Percentiles rank a stretch among this genome's conserved stretches.
Conservation (phyloP, 2,888 invertebrate genomes). For the Nezara viridula region DNA sequence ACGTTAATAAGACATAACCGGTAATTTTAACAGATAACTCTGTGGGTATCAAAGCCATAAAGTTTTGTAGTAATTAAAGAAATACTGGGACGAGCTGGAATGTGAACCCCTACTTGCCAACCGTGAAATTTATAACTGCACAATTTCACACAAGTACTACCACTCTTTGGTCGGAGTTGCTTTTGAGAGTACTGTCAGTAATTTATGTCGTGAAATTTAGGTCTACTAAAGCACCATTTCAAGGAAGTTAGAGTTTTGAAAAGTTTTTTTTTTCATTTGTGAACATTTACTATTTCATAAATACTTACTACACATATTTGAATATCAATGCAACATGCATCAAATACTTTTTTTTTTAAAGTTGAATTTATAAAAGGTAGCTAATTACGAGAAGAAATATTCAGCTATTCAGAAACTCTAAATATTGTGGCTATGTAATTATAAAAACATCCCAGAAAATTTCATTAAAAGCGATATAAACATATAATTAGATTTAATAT, state of each 20-base stretch:
- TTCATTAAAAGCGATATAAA: too few species aligned
- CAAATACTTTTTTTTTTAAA: too few species aligned
- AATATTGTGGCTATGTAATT: too few species aligned
- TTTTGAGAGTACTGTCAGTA: background rate
- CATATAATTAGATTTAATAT: too few species aligned
- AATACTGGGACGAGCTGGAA: background rate
- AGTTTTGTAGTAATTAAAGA: constrained; percentile 19
- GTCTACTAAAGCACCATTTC: background rate
- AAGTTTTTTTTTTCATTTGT: background rate
- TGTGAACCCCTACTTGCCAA: constrained; percentile 5
- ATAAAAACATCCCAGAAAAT: too few species aligned
- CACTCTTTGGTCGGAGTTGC: constrained; percentile 12
- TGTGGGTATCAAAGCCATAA: background rate
- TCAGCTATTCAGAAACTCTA: too few species aligned
- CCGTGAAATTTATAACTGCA: constrained; percentile 21
- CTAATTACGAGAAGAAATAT: too few species aligned
- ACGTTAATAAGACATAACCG: background rate
- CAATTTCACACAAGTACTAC: constrained; percentile 35
- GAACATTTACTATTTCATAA: background rate
- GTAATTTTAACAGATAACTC: background rate
- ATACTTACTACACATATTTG: background rate
- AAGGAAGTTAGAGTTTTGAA: background rate
- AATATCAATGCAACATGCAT: too few species aligned
- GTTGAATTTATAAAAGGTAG: too few species aligned
- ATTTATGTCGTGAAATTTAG: background rate